Evolutionary conservation across 1,140 invertebrate genomes (phyloP), one percentile per base, ranked within the genome.

Genomic region (Drosophila persimilis): DNA sequence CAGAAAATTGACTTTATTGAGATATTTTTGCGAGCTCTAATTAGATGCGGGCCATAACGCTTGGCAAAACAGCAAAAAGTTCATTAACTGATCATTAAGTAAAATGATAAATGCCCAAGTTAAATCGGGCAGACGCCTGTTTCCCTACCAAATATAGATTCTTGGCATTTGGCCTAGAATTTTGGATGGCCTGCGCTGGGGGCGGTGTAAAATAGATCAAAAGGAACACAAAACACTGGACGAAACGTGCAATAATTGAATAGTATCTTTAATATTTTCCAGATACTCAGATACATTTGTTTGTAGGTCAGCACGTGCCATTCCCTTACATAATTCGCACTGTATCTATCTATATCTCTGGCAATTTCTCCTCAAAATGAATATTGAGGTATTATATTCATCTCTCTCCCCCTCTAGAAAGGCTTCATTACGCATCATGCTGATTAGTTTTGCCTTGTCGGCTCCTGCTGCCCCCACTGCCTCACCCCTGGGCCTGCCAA

Each of bases 381-480:
- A 44, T 31, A 63, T 20, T 20, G 20, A 20, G 20, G 29, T 47
- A 65, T n/a, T n/a, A 35, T n/a, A 8, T 11, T 20, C 15, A 31
- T 17, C 15, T 39, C 39, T 13, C 11, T 4, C 1, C 20, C 17
- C 20, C 44, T 24, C 31, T 29, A 55, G 64, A 50, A 20, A 20
- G 29, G 35, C 61, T 86, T 60, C 70, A 81, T 71, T 85, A 77
- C 77, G 73, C 72, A 53, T 35, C 59, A 39, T 24, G 45, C 48
- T 85, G 70, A 81, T 86, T 86, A 77, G 77, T 76, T 86, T 80
- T 76, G 62, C 51, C 64, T 62, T 60, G 4, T 43, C 17, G 44
- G 51, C 61, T 62, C 65, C 66, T 69, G 35, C 35, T 13, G 3
- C 24, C 35, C 13, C 11, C 35, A 3, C 11, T 5, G 1, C 11